Conservation (phyloP, 2,797 vertebrate species). For the Gallinago solitaria region DNA sequence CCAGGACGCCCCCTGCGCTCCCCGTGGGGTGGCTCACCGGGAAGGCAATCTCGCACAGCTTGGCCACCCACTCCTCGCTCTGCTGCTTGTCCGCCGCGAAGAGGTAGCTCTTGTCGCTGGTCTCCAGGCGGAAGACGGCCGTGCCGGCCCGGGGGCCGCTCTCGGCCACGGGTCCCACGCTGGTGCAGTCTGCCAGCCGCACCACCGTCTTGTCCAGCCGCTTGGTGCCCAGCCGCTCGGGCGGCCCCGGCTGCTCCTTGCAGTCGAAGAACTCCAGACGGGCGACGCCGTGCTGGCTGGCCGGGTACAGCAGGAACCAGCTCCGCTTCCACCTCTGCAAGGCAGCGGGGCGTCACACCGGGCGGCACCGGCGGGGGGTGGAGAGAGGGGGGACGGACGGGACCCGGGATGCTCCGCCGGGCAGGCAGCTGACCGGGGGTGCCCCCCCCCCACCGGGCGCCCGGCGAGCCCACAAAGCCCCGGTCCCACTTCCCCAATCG, state of each 20-base stretch:
- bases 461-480: not conserved
- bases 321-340: slow-evolving; percentile 94
- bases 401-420: not conserved
- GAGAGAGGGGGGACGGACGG: no score
- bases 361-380: not conserved
- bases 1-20: not conserved
- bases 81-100: slow-evolving; percentile 85
- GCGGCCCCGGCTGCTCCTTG: slow-evolving; percentile 73
- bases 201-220: slow-evolving; percentile 93
- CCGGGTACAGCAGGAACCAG: slow-evolving; percentile 92
- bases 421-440: not conserved
- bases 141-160: slow-evolving; percentile 88
- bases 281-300: slow-evolving; percentile 93
- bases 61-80: slow-evolving; percentile 89
- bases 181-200: slow-evolving; percentile 91
- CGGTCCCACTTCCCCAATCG: not conserved
- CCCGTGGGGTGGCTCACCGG: slow-evolving; percentile 76
- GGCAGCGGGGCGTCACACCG: not conserved
- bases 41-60: slow-evolving; percentile 91
- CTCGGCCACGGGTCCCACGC: slow-evolving; percentile 85
- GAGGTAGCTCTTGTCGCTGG: slow-evolving; percentile 88
- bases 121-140: slow-evolving; percentile 90
- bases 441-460: not conserved
- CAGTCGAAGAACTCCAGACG: slow-evolving; percentile 93
- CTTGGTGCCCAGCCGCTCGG: slow-evolving; percentile 81